phyloP scores from a whole-genome alignment of 2,888 invertebrate genomes.

The Allolobophora icterica region DNA sequence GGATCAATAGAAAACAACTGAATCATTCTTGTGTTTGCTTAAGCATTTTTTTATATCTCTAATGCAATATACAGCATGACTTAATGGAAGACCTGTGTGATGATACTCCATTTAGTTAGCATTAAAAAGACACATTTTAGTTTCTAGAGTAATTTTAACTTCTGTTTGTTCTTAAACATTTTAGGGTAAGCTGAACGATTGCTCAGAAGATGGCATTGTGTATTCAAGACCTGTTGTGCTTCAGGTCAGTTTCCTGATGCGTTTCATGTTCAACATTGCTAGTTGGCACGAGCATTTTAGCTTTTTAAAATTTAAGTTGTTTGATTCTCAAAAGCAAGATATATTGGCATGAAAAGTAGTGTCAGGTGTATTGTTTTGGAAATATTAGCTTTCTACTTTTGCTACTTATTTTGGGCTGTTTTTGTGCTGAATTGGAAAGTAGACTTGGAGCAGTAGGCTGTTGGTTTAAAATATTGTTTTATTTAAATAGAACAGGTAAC shows the following conservation, averaged over 20 bases:
- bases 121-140: not conserved
- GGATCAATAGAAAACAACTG: too few relatives aligned
- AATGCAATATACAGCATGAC: too few relatives aligned
- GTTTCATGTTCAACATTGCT: not conserved
- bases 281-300: not conserved
- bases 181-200: not conserved
- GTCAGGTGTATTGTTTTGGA: not conserved
- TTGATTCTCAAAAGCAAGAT: not conserved
- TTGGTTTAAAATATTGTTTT: not conserved
- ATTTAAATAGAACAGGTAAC: not conserved
- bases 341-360: not conserved
- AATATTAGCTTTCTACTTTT: not conserved
- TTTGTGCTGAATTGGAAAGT: not conserved
- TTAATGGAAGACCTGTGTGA: too few relatives aligned
- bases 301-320: not conserved
- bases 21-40: too few relatives aligned
- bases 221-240: conserved; percentile 80
- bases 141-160: not conserved
- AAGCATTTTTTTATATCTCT: too few relatives aligned
- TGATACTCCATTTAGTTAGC: too few relatives aligned
- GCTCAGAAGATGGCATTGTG: conserved; percentile 36
- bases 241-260: conserved; percentile 70
- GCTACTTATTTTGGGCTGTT: not conserved
- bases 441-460: not conserved
- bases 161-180: not conserved